Evolutionary conservation across 2,113 vertebrate species (phyloP), one percentile per base, ranked within the genome.

Genomic region (Corythoichthys haematopterus): DNA sequence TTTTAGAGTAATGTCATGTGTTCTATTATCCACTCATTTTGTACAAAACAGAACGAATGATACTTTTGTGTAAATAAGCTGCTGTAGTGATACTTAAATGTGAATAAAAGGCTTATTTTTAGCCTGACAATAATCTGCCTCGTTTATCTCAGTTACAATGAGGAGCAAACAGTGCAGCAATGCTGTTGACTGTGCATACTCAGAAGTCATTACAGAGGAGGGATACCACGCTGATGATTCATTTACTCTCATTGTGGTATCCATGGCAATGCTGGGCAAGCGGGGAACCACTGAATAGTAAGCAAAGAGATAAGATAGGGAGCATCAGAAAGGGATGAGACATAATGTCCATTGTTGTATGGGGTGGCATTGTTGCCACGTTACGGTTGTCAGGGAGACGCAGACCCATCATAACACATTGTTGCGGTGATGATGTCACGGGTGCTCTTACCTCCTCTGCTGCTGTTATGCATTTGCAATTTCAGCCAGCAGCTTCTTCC

Each of bases 371-470:
- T 75, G 90, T 90, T 91, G 88, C 91, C 78, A 89, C 74, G 91
- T 69, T 85, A 91, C 89, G 6, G 89, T 92, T 80, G 87, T 85
- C 87, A 88, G 67, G 88, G 91, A 85, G 81, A 92, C 74, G 11
- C 38, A 69, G 80, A 72, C 8, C 55, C 33, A 80, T 71, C 60
- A 46, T 47, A 46, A 45, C 77, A 75, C 65, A 76, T 65, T 68
- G 65, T 76, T 61, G 59, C 33, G 6, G 15, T 13, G 14, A 15
- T 43, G 64, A 53, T 3, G 50, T 51, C 46, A 52, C 16, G 36
- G 55, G 9, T 47, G 28, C 10, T 40, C 5, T 65, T 52, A 51
- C 43, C 43, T 46, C 43, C 60, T 62, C 60, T 46, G 14, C 48
- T 52, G 64, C 35, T 35, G 35, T 33, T 53, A 40, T 53, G 48